Percentiles rank a stretch among this genome's conserved stretches.
Evolutionary conservation across 2,113 vertebrate species (phyloP).

Genomic region (Dasyurus viverrinus): DNA sequence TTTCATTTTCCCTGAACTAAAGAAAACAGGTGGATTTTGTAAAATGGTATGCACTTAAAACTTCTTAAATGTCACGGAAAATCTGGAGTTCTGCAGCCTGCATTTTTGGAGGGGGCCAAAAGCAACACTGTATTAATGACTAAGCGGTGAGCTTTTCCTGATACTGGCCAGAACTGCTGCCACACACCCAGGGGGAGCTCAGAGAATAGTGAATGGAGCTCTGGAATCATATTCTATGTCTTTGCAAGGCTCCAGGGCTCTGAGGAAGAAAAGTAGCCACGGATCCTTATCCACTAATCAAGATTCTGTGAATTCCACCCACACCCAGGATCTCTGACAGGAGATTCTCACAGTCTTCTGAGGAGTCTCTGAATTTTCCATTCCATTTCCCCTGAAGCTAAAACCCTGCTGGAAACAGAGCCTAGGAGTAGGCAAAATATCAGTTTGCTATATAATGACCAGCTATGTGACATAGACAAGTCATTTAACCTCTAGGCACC

Average conservation of each 20-base stretch:
- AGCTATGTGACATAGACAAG: neutral
- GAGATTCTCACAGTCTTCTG: neutral
- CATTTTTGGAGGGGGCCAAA: neutral
- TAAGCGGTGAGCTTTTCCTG: neutral
- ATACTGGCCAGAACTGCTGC: neutral
- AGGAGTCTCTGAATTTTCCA: neutral
- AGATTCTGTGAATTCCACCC: neutral
- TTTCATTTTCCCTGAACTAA: neutral
- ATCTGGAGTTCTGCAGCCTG: neutral
- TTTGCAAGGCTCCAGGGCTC: neutral
- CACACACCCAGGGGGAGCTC: neutral
- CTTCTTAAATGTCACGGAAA: neutral
- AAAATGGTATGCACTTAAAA: neutral
- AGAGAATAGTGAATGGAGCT: neutral
- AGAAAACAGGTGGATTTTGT: slow-evolving; percentile 12
- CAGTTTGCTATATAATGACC: neutral
- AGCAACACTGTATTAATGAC: neutral
- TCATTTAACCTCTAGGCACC: neutral
- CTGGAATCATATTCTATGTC: neutral
- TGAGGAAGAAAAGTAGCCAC: neutral
- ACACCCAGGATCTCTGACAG: neutral
- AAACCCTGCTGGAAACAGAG: neutral
- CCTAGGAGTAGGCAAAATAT: neutral
- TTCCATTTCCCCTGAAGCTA: neutral
- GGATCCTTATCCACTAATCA: neutral